These are phyloP conservation scores for Limnephilus auricula DNA, from an alignment of 2,888 invertebrate genomes.

Conservation along the genomic window DNA sequence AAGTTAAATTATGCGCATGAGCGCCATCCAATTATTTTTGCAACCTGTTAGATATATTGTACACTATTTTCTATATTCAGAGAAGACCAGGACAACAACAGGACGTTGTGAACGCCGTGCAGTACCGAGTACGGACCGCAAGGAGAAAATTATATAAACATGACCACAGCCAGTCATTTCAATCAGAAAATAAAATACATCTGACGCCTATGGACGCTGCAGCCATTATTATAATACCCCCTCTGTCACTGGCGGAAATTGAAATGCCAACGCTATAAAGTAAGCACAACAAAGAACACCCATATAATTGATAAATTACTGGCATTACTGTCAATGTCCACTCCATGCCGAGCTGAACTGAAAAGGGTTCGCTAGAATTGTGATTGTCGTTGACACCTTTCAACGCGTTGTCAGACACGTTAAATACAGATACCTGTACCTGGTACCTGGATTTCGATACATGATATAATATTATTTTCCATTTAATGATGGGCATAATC, in stretches of 20 bases:
- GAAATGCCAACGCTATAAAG: conserved; percentile 18
- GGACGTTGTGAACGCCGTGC: background rate
- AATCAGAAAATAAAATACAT: background rate
- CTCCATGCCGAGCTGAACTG: background rate
- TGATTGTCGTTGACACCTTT: background rate
- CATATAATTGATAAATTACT: conserved; percentile 3
- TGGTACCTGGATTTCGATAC: background rate
- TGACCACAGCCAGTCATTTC: background rate
- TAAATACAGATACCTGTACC: background rate
- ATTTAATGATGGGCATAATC: background rate
- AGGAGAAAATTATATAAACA: background rate
- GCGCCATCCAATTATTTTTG: no score
- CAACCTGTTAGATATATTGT: no score
- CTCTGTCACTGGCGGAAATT: conserved; percentile 17
- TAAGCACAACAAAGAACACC: background rate
- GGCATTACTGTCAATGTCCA: background rate
- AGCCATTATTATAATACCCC: background rate
- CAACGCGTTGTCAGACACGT: background rate
- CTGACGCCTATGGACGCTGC: background rate
- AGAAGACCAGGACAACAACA: background rate
- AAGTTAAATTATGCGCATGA: background rate
- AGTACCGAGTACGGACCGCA: no score
- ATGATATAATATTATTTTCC: background rate
- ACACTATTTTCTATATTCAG: background rate
- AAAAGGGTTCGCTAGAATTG: background rate